phyloP scores from a whole-genome alignment of 2,888 invertebrate species.

The Malthinus seriepunctatus region DNA sequence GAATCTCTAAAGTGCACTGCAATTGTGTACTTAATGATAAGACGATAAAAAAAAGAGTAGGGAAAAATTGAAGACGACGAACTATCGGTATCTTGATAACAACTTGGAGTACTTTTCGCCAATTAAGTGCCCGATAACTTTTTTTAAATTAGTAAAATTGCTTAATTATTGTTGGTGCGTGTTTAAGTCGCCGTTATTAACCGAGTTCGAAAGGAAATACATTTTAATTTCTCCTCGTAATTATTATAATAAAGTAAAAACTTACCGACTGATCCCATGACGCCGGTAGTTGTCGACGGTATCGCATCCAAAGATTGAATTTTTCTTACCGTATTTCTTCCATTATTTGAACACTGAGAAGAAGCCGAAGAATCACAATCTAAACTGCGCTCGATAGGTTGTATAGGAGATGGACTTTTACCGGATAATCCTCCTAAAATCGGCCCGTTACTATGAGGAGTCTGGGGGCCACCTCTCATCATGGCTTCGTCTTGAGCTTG shows the following conservation, averaged over 20 bases:
- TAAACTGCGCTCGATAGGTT: conserved; percentile 47
- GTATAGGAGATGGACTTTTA: conserved; percentile 52
- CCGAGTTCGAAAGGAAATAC: background rate
- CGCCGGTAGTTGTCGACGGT: conserved; percentile 52
- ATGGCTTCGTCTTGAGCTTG: conserved; percentile 82
- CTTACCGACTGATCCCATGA: conserved; percentile 44
- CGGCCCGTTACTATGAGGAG: conserved; percentile 32
- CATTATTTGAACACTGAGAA: conserved; percentile 61
- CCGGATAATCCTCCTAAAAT: conserved; percentile 44
- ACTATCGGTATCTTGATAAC: too few species aligned
- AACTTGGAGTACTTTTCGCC: background rate
- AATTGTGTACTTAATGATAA: too few species aligned
- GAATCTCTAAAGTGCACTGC: too few species aligned
- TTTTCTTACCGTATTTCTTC: conserved; percentile 54
- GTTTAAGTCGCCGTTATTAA: background rate
- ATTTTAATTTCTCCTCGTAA: background rate
- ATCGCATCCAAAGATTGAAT: conserved; percentile 55
- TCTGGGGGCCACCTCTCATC: conserved; percentile 44
- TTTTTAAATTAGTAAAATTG: too few species aligned
- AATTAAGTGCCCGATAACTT: background rate
- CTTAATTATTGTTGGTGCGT: too few species aligned
- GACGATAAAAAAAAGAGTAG: too few species aligned
- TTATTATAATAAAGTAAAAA: background rate
- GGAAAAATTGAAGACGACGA: too few species aligned
- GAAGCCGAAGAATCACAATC: conserved; percentile 66